Base-by-base conservation (phyloP, 2,888 invertebrate genomes). In the Lochmaea capreae region DNA sequence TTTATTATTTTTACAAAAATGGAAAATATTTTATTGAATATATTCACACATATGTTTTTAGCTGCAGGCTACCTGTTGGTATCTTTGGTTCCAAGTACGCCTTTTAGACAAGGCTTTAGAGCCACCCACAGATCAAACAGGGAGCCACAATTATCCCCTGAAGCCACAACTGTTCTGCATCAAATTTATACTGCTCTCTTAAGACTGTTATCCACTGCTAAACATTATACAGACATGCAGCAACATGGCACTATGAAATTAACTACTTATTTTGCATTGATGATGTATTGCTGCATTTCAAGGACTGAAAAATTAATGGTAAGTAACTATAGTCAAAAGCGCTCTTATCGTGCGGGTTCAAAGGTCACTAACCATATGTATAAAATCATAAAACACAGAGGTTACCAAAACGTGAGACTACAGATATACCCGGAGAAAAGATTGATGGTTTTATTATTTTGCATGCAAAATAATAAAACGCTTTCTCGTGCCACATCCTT, bases 271-370 rank as follows among this genome's bases (percentile, higher is more conserved):
- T 97, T 98, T 87, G 95, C 96, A 67, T 91, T 97, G 72, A 91
- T 97, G 89, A 94, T 95, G 68, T 97, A 97, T 85, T 97, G 97
- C 87, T 93, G 97, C 82, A 92, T 97, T 81, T 94, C 96, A 67
- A 93, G 94, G 84, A 93, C 94, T 73, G 97, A 98, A 88, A 97
- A 97, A 87, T 89, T 96, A 66, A 95, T 97, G 97, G 97, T 97
- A 85, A 88, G 89, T 97, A 85, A 88, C 89, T 14, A 4, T n/a
- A n/a, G n/a, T n/a, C n/a, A n/a, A n/a, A n/a, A n/a, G n/a, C n/a
- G n/a, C n/a, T n/a, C n/a, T n/a, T n/a, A n/a, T n/a, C n/a, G n/a
- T n/a, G n/a, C n/a, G n/a, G n/a, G n/a, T n/a, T n/a, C n/a, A n/a
- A n/a, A n/a, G n/a, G n/a, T n/a, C n/a, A n/a, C n/a, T n/a, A n/a